Percentiles rank a stretch among this genome's conserved stretches.
These are phyloP conservation scores for Montipora efflorescens DNA, from an alignment of 64 coral and sea anemone species.

Conservation along the genomic window DNA sequence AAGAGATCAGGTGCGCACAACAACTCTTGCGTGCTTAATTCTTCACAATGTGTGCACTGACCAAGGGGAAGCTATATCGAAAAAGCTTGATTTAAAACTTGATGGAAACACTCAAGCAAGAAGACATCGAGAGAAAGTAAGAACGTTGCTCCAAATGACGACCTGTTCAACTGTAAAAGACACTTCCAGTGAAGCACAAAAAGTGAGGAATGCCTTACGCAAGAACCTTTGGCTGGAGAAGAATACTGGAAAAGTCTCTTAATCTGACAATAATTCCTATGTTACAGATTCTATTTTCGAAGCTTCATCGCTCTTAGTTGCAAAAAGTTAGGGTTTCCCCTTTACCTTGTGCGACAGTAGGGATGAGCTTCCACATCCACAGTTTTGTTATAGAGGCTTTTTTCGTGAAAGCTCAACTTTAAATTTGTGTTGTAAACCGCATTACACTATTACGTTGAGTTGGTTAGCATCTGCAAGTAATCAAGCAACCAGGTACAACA, in stretches of 20 bases:
- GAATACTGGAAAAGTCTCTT: conserved; percentile 23
- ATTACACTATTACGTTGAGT: not conserved
- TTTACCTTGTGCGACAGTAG: not conserved
- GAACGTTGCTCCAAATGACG: not conserved
- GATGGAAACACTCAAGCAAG: not conserved
- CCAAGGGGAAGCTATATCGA: not conserved
- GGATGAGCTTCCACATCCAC: not conserved
- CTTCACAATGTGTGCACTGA: no score
- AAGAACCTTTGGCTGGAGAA: not conserved
- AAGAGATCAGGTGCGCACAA: conserved; percentile 12
- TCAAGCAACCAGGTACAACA: not conserved
- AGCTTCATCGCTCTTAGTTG: not conserved
- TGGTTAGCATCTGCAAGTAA: not conserved
- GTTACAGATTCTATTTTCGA: not conserved
- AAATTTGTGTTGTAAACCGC: not conserved
- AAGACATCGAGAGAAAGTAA: not conserved
- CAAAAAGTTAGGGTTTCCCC: not conserved
- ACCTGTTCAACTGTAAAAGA: not conserved
- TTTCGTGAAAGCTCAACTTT: not conserved
- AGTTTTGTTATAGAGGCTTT: not conserved
- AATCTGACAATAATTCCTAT: conserved; percentile 15
- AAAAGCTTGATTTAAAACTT: conserved; percentile 4
- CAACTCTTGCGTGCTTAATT: not conserved
- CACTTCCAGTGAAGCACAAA: conserved; percentile 14
- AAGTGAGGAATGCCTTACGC: not conserved